Percentiles rank a stretch among this genome's conserved stretches.
These are phyloP conservation scores for Saturnia japonica DNA, from an alignment of 2,888 invertebrate species.

Conservation along the genomic window DNA sequence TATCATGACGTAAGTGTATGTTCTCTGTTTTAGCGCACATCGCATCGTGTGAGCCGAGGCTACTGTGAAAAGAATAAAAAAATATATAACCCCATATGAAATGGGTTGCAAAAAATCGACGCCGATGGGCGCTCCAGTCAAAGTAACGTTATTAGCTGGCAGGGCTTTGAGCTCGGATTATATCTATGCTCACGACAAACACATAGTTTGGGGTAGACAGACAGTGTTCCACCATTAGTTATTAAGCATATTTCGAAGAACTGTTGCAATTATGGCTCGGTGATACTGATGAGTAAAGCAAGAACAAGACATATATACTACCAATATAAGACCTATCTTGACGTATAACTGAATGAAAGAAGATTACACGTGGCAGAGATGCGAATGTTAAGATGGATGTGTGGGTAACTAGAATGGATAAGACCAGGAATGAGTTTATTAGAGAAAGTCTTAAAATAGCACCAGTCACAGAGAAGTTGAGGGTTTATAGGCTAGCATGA, in stretches of 20 bases:
- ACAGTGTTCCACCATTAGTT: background rate
- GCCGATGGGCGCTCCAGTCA: constrained; percentile 22
- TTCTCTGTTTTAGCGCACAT: background rate
- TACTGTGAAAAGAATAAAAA: constrained; percentile 66
- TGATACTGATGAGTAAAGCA: too few relatives aligned
- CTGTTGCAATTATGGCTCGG: too few relatives aligned
- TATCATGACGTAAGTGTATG: constrained; percentile 6
- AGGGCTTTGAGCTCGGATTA: constrained; percentile 34
- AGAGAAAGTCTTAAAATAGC: too few relatives aligned
- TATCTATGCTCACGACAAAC: constrained; percentile 13
- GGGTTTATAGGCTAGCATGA: too few relatives aligned
- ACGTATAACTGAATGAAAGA: too few relatives aligned
- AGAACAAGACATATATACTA: too few relatives aligned
- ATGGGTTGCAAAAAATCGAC: constrained; percentile 62
- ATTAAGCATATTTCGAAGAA: background rate
- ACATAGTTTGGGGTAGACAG: background rate
- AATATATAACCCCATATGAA: constrained; percentile 47
- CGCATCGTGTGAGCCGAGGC: constrained; percentile 11
- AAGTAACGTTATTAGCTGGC: constrained; percentile 51
- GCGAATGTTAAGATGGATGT: too few relatives aligned
- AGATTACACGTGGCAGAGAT: too few relatives aligned
- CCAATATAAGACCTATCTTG: too few relatives aligned
- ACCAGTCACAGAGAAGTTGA: too few relatives aligned
- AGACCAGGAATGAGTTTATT: too few relatives aligned
- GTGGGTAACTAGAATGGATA: too few relatives aligned